Base-by-base conservation (phyloP, 2,888 invertebrate species). In the Drosophila rellima region DNA sequence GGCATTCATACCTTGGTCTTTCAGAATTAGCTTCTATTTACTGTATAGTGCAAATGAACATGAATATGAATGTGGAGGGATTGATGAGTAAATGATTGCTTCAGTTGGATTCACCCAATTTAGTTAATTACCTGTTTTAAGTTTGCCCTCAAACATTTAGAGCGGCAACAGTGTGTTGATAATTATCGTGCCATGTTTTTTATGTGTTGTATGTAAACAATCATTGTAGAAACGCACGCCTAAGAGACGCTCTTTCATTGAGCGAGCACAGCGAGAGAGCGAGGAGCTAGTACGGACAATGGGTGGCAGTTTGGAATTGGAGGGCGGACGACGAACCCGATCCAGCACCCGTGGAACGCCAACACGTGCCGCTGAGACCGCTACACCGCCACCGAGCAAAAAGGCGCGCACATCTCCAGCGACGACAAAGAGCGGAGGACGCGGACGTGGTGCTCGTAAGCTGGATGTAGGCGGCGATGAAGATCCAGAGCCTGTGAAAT, bases 201-300 rank as follows among this genome's bases (percentile, higher is more conserved):
- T 13, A 62, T 70, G 15, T 54, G 48, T 67, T 57, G 47, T 47
- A 33, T 70, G 42, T 76, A 64, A 68, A 74, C 54, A 65, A 47
- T 52, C 68, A 11, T 65, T 92, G 80, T 82, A 83, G 61, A 92
- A 92, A 80, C 88, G 92, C 29, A 92, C 92, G 2, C 92, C 92
- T 2, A 92, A 92, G 75, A 91, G 92, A 2, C 85, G 90, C 67
- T 90, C 92, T 7, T 91, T 90, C 29, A 89, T 92, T 70, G 92
- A 92, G 77, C 86, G 91, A n/a, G 92, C 92, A 48, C 92, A 92
- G 66, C 90, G 90, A 11, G 93, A 93, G 79, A 92, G 92, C 45
- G 92, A 92, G 64, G 92, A 92, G 54, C 78, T 93, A 13, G 91
- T 93, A 0, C 91, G 92, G 61, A 92, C 85, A 26, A 90, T 93